Conservation (phyloP, 2,113 vertebrate genomes). For the Barbus barbus region DNA sequence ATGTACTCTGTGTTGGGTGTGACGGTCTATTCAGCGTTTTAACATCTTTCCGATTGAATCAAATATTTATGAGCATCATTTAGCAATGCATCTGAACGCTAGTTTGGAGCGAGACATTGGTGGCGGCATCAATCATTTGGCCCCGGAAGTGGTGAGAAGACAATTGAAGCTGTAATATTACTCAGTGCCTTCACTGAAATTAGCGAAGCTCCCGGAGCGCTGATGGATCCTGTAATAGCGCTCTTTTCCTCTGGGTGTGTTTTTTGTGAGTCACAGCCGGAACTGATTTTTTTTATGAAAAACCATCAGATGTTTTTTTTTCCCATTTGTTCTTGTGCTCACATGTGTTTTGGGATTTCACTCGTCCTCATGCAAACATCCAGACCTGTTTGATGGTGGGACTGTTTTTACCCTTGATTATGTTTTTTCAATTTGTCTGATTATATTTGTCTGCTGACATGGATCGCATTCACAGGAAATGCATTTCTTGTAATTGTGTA, state of each 20-base stretch:
- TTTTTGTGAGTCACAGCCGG: conserved; percentile 1
- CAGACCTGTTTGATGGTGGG: too few relatives aligned
- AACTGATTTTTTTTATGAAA: conserved; percentile 9
- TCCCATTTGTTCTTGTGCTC: not conserved
- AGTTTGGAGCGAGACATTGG: not conserved
- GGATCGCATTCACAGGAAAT: not conserved
- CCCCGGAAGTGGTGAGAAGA: not conserved
- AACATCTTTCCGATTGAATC: not conserved
- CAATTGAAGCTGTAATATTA: conserved; percentile 14
- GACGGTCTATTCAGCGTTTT: not conserved
- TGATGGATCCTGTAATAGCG: conserved; percentile 6
- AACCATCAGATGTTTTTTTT: not conserved
- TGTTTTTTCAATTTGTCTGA: conserved; percentile 17
- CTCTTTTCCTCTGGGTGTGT: not conserved
- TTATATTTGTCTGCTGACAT: not conserved
- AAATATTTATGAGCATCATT: conserved; percentile 7
- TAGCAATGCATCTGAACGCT: not conserved
- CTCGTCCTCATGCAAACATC: not conserved
- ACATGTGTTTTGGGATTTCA: not conserved
- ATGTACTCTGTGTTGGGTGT: not conserved
- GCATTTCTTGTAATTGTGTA: too few relatives aligned
- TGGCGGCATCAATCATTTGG: not conserved
- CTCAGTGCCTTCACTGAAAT: not conserved
- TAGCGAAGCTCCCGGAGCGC: not conserved
- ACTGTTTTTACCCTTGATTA: too few relatives aligned